A percentile compares a stretch with the other conserved stretches of the same genome.
These are phyloP conservation scores for Petrocephalus microphthalmus DNA, from an alignment of 2,113 vertebrate species.

Conservation along the genomic window DNA sequence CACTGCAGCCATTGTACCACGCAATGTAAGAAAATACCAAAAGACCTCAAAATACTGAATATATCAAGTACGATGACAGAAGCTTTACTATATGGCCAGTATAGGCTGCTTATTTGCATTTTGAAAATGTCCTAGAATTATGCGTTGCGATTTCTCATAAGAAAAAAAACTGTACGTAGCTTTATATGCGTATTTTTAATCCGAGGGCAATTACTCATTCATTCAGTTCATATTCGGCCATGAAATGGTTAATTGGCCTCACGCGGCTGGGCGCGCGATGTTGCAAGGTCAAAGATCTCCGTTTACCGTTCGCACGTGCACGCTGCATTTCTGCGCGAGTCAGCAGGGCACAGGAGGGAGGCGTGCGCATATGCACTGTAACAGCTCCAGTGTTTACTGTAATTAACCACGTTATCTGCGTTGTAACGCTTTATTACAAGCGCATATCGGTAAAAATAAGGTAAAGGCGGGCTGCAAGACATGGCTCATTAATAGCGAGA, in stretches of 20 bases:
- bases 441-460: neutral
- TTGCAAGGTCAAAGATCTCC: constrained; percentile 68
- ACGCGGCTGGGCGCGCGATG: constrained; percentile 33
- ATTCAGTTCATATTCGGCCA: constrained; percentile 35
- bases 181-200: neutral
- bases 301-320: constrained; percentile 53
- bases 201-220: neutral
- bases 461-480: neutral
- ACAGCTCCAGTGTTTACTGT: constrained; percentile 12
- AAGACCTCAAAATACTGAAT: neutral
- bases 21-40: neutral
- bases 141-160: neutral
- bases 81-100: neutral
- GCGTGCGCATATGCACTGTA: constrained; percentile 7
- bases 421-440: constrained; percentile 8
- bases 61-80: neutral
- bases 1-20: neutral
- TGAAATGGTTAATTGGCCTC: constrained; percentile 44
- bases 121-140: neutral
- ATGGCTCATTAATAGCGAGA: neutral
- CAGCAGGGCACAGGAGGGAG: constrained; percentile 28
- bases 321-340: constrained; percentile 41
- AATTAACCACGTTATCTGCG: neutral
- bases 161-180: neutral
- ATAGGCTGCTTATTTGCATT: neutral